Conservation (phyloP, 1,140 invertebrate species). For the Mya arenaria region DNA sequence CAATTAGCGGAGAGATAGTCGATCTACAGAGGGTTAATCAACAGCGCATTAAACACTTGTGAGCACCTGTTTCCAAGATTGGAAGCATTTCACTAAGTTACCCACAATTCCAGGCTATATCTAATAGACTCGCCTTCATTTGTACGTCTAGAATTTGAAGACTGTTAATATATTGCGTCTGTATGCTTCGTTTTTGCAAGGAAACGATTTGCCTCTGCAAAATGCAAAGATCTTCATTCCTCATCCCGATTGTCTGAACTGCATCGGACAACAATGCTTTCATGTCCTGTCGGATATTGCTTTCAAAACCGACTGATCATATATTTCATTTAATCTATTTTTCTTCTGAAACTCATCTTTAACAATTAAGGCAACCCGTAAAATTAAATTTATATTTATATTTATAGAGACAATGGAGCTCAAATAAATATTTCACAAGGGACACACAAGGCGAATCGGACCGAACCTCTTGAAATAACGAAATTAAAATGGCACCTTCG, state of each 20-base stretch:
- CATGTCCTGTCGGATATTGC: too few species aligned
- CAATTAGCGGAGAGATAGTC: conserved; percentile 38
- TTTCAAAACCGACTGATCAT: too few species aligned
- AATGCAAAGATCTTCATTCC: too few species aligned
- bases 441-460: conserved; percentile 39
- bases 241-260: too few species aligned
- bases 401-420: conserved; percentile 45
- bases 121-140: background rate
- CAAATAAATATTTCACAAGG: conserved; percentile 22
- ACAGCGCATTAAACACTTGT: conserved; percentile 20
- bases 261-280: too few species aligned
- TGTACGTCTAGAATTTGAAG: too few species aligned
- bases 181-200: too few species aligned
- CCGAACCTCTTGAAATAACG: conserved; percentile 25
- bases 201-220: too few species aligned
- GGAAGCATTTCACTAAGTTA: background rate
- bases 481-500: conserved; percentile 51
- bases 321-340: conserved; percentile 23
- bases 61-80: conserved; percentile 26
- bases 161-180: too few species aligned
- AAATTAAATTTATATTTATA: conserved; percentile 57
- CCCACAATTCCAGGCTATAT: background rate
- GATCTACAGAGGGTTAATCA: background rate
- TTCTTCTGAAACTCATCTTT: background rate
- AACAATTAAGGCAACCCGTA: conserved; percentile 44